Percentiles rank a stretch among this genome's conserved stretches.
Evolutionary conservation across 2,113 vertebrate species (phyloP).

Genomic region (Trachemys scripta): DNA sequence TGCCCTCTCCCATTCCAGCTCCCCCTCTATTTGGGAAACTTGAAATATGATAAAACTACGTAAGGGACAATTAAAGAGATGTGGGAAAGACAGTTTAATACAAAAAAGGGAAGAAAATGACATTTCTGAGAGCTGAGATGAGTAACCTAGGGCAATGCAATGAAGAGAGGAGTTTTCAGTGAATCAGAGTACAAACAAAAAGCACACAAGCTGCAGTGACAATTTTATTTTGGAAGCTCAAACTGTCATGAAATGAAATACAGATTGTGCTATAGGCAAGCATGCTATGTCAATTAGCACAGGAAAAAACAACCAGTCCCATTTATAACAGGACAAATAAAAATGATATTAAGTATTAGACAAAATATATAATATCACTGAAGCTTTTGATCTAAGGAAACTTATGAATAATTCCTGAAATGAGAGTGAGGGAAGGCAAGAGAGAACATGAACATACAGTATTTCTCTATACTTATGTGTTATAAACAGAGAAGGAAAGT

Average conservation of each 20-base stretch:
- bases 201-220: background rate
- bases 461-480: background rate
- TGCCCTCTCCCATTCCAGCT: no score
- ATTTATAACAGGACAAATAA: background rate
- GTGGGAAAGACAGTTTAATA: background rate
- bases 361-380: rapidly evolving
- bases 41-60: no score
- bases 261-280: background rate
- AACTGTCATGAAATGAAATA: background rate
- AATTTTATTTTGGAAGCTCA: background rate
- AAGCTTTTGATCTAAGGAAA: background rate
- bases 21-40: no score
- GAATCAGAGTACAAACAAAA: background rate
- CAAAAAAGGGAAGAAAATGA: background rate
- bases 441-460: background rate
- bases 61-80: background rate
- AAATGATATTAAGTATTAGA: background rate
- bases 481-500: background rate
- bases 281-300: background rate
- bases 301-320: background rate
- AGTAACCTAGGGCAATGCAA: background rate
- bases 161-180: background rate
- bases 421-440: background rate
- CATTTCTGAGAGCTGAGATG: background rate
- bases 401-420: background rate